A percentile compares a stretch with the other conserved stretches of the same genome.
Evolutionary conservation across 2,113 vertebrate genomes (phyloP).

Genomic region (Artemisiospiza belli): DNA sequence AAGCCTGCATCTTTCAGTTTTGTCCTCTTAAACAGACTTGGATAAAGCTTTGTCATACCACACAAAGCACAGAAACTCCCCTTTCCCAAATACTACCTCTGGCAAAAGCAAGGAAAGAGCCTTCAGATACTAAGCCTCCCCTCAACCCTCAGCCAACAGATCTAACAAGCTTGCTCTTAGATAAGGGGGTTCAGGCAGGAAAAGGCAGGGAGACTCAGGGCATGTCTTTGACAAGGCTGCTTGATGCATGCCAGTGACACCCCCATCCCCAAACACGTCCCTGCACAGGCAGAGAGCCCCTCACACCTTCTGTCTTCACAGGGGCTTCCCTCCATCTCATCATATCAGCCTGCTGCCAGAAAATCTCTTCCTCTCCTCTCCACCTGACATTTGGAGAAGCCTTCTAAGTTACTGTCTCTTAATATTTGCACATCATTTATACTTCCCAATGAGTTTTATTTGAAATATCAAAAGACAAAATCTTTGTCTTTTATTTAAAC

Average conservation of each 20-base stretch:
- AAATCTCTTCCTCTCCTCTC: background rate
- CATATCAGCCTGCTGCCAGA: background rate
- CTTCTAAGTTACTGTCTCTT: background rate
- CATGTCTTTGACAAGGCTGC: background rate
- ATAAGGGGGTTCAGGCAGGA: background rate
- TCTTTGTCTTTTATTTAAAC: background rate
- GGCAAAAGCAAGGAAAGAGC: background rate
- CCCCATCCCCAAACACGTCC: background rate
- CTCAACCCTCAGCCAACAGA: background rate
- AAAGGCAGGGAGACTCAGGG: background rate
- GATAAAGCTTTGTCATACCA: background rate
- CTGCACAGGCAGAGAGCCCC: background rate
- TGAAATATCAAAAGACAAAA: background rate
- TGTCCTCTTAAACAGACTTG: background rate
- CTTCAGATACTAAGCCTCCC: background rate
- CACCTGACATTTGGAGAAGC: background rate
- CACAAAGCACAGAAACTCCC: background rate
- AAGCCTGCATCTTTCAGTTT: slow-evolving; percentile 10
- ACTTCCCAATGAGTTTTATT: background rate
- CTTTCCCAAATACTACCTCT: background rate
- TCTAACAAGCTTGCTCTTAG: background rate
- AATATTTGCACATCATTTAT: background rate
- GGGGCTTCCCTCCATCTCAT: background rate
- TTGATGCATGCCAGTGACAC: background rate
- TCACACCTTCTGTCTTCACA: background rate